Conservation (phyloP, 2,113 vertebrate species). For the Lepisosteus osseus region DNA sequence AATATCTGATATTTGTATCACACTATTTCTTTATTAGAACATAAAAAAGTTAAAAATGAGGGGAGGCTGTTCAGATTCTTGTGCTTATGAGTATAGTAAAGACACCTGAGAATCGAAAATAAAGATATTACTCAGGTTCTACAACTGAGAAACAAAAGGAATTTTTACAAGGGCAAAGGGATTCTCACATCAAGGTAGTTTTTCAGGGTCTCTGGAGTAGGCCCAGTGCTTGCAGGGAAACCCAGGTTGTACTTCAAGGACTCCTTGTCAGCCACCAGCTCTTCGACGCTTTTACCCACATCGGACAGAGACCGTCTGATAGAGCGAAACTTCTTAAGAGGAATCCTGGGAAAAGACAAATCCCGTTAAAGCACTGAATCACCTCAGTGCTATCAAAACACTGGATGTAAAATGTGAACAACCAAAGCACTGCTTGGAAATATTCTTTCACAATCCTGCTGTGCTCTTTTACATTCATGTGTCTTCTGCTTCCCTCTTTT, state of each 20-base stretch:
- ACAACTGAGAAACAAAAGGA: too few relatives aligned
- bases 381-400: neutral
- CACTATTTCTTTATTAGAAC: too few relatives aligned
- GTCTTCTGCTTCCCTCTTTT: neutral
- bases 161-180: neutral
- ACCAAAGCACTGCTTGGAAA: neutral
- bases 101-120: too few relatives aligned
- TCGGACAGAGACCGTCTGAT: conserved; percentile 71
- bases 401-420: neutral
- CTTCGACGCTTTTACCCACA: conserved; percentile 55
- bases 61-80: too few relatives aligned
- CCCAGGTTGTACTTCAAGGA: conserved; percentile 73
- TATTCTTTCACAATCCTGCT: too few relatives aligned
- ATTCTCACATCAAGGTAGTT: conserved; percentile 86
- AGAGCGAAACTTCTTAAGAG: conserved; percentile 80
- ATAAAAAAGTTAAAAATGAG: too few relatives aligned
- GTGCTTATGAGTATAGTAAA: too few relatives aligned
- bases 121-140: too few relatives aligned
- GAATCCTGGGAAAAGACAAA: conserved; percentile 64
- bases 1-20: too few relatives aligned
- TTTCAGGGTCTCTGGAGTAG: conserved; percentile 81
- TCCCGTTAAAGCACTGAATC: neutral
- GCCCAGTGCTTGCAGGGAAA: conserved; percentile 48
- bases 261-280: conserved; percentile 49
- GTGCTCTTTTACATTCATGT: neutral